Evolutionary conservation across 2,113 vertebrate genomes (phyloP), one percentile per base, ranked within the genome.

Genomic region (Paraplagusia blochii): DNA sequence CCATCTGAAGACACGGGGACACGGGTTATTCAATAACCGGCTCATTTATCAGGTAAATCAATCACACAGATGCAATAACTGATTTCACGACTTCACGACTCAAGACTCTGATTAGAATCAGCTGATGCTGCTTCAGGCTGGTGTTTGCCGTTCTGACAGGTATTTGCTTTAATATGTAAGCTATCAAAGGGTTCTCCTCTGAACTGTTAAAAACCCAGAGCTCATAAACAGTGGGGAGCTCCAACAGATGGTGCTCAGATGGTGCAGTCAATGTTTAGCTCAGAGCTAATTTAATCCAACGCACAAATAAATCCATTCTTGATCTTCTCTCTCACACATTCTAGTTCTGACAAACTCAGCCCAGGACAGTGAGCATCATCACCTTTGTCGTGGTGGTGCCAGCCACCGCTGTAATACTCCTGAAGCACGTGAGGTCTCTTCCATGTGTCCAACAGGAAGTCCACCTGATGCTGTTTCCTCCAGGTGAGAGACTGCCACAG

Each of bases 351-450:
- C 8, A 52, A 15, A 44, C 11, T 9, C 16, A 15, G 38, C 6
- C 17, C 22, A 29, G 2, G 22, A 42, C 13, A 8, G 50, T 12
- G 5, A 13, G 9, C 4, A 18, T 1, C 10, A 13, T 35, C 43
- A 7, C 96, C 97, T 93, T 89, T 93, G 87, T 97, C 95, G 0
- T 99, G 95, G 70, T 97, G 94, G 75, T 98, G 95, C 96, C 96
- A 98, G 77, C 93, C 94, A 12, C 95, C 96, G 0, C 93, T 92
- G 50, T 95, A 97, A 77, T 92, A 95, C 74, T 97, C 94, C 34
- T 92, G 92, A 1, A 99, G 92, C 15, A 95, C 93, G 1, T 94
- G 94, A 0, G 96, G 95, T 3, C 89, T 88, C 39, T 82, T 88
- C 96, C 96, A 98, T 1, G 95, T 93, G 44, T 95, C 94, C 1